Conservation (phyloP, 2,888 invertebrate species). For the Polietes domitor region DNA sequence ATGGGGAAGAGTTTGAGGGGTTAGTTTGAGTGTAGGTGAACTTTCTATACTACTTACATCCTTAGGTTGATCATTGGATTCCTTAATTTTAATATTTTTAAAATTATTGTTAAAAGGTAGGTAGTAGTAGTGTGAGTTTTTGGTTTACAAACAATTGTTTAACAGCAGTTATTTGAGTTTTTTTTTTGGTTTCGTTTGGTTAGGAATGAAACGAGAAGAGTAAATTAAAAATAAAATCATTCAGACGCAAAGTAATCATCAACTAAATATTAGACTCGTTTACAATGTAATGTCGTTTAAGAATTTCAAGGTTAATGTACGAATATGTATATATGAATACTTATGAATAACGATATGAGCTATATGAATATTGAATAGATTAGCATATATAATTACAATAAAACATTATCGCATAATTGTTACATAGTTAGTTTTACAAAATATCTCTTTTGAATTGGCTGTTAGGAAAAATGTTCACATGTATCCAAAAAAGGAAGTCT, state of each 20-base stretch:
- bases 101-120: constrained; percentile 36
- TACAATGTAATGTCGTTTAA: constrained; percentile 29
- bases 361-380: constrained; percentile 40
- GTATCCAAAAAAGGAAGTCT: no score
- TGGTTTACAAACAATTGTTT: constrained; percentile 67
- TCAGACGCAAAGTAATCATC: constrained; percentile 54
- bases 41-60: constrained; percentile 77
- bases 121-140: constrained; percentile 63
- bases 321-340: constrained; percentile 22
- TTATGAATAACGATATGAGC: constrained; percentile 34
- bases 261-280: constrained; percentile 18
- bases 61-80: constrained; percentile 75
- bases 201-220: constrained; percentile 56
- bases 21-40: constrained; percentile 11
- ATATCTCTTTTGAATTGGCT: neutral
- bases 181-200: constrained; percentile 37
- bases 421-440: neutral
- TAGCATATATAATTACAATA: no score
- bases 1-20: neutral
- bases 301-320: constrained; percentile 61
- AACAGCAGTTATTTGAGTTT: constrained; percentile 63
- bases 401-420: no score
- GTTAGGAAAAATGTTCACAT: neutral
- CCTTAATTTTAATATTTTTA: constrained; percentile 71
- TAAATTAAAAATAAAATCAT: constrained; percentile 61